Percentiles rank a stretch among this genome's conserved stretches.
These are phyloP conservation scores for Darevskia mixta DNA, from an alignment of 2,797 vertebrate genomes.

Conservation along the genomic window DNA sequence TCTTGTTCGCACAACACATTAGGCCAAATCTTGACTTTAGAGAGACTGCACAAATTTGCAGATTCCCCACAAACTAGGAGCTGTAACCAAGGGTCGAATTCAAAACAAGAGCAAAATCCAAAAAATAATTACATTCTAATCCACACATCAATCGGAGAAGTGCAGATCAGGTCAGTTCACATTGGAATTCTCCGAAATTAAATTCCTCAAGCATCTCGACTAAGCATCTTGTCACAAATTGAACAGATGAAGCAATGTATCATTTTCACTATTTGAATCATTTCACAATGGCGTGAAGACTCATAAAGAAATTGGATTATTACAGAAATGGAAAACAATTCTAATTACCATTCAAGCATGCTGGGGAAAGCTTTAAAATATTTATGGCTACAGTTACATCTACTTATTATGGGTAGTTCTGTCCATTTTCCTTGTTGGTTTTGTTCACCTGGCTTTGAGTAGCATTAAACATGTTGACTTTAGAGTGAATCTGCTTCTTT, in stretches of 20 bases:
- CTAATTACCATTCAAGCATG: not conserved
- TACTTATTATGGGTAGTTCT: not conserved
- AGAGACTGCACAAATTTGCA: too few relatives aligned
- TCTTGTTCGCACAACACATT: too few relatives aligned
- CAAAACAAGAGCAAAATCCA: too few relatives aligned
- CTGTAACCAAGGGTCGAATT: too few relatives aligned
- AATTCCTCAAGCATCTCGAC: not conserved
- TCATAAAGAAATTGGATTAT: slow-evolving; percentile 19
- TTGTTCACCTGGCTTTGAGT: slow-evolving; percentile 28
- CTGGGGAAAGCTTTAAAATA: slow-evolving; percentile 31
- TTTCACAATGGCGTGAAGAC: not conserved
- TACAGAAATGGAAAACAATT: not conserved
- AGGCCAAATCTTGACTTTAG: too few relatives aligned
- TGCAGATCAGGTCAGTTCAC: too few relatives aligned
- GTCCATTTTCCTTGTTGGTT: slow-evolving; percentile 27
- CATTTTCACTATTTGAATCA: not conserved
- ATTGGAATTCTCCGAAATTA: too few relatives aligned
- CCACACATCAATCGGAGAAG: too few relatives aligned
- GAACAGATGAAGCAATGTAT: too few relatives aligned
- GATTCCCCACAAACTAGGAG: too few relatives aligned
- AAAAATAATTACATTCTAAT: too few relatives aligned
- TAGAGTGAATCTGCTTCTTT: not conserved
- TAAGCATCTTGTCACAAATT: not conserved
- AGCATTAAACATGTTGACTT: not conserved
- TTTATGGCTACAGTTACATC: not conserved